Conservation (phyloP, 2,888 invertebrate species). For the Rotaria socialis region DNA sequence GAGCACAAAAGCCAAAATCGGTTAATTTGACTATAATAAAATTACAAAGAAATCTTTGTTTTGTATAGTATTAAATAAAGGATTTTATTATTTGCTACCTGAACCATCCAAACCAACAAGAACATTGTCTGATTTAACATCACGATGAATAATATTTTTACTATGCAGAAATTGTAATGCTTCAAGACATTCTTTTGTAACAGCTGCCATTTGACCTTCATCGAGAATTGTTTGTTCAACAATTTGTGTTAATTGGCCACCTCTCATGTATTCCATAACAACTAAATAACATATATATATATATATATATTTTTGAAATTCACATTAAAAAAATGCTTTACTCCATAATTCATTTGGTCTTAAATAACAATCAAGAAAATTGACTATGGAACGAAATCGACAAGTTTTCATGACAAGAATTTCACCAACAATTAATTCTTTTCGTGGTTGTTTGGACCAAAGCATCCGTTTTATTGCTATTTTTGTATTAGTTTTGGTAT, state of each 20-base stretch:
- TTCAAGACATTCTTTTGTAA: slow-evolving; percentile 56
- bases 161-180: slow-evolving; percentile 47
- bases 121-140: slow-evolving; percentile 91
- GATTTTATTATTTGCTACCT: too few relatives aligned
- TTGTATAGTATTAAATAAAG: too few relatives aligned
- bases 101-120: slow-evolving; percentile 71
- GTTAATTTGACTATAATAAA: slow-evolving; percentile 54
- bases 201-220: slow-evolving; percentile 90
- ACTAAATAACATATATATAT: slow-evolving; percentile 54
- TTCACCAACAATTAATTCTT: slow-evolving; percentile 89
- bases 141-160: slow-evolving; percentile 80
- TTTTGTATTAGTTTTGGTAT: slow-evolving; percentile 68
- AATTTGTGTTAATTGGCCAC: slow-evolving; percentile 90
- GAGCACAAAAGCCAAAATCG: slow-evolving; percentile 92
- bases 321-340: slow-evolving; percentile 49
- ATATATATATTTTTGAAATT: slow-evolving; percentile 48
- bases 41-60: neutral
- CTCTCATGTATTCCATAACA: slow-evolving; percentile 82
- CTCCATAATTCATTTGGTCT: slow-evolving; percentile 81
- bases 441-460: slow-evolving; percentile 85
- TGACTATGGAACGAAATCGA: slow-evolving; percentile 73
- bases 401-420: slow-evolving; percentile 62
- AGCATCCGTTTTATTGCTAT: slow-evolving; percentile 96
- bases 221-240: slow-evolving; percentile 95
- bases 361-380: slow-evolving; percentile 87